Evolutionary conservation across 2,797 vertebrate species (phyloP).

Genomic region (Gobio occitaniae): DNA sequence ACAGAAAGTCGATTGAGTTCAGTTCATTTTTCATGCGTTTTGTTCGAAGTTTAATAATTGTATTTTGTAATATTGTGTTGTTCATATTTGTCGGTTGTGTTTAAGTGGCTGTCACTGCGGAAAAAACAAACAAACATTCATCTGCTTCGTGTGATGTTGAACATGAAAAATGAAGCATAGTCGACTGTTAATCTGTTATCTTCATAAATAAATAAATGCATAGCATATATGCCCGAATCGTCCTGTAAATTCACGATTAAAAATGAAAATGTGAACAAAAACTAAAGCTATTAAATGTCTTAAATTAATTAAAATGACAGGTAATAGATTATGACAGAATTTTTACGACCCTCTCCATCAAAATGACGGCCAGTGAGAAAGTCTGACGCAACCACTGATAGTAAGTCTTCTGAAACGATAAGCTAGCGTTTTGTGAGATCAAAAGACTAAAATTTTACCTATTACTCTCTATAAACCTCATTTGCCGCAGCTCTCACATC

Average conservation of each 20-base stretch:
- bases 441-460: background rate
- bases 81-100: background rate
- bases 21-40: background rate
- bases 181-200: background rate
- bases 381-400: background rate
- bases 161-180: background rate
- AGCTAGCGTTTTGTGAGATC: background rate
- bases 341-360: background rate
- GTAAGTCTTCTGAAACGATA: conserved; percentile 2
- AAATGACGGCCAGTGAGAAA: background rate
- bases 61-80: background rate
- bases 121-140: background rate
- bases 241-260: background rate
- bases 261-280: background rate
- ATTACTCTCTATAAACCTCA: background rate
- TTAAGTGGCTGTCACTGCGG: background rate
- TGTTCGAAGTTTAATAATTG: background rate
- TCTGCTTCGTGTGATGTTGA: background rate
- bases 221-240: background rate
- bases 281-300: background rate
- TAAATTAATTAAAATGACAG: background rate
- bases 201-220: background rate
- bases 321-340: background rate
- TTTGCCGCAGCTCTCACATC: background rate
- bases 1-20: background rate